Evolutionary conservation across 2,797 vertebrate genomes (phyloP), one percentile per base, ranked within the genome.

Genomic region (Vultur gryphus): DNA sequence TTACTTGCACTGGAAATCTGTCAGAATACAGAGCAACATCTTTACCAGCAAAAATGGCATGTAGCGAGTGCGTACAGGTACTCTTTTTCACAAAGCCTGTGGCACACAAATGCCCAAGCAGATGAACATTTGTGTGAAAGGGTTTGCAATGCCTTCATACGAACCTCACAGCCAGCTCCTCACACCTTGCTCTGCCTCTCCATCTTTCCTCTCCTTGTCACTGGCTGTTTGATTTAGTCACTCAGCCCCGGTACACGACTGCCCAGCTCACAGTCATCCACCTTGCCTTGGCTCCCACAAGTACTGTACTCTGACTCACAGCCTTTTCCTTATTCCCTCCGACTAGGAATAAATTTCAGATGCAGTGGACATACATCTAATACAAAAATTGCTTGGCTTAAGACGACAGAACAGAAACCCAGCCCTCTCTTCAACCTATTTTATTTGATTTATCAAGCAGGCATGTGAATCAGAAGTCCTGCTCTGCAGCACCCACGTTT

Each of bases 41-140:
- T 80, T 90, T 24, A 61, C 46, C 39, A 78, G 65, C 37, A 67
- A 43, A 77, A 75, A 7, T 1, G 4, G 52, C 54, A 76, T 21
- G 10, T 17, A 58, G 18, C 1, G 1, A 19, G 20, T 2, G 7
- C 0, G 0, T 7, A 18, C 28, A 31, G 49, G 54, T 8, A 9
- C 5, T 28, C 43, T 23, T 29, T 41, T 24, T 9, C 64, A 7
- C 44, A 29, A 5, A 0, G 7, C 52, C 44, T 6, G 35, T 6
- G 20, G 67, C n/a, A 20, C 28, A 9, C 39, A 25, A 67, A 57
- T 6, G 16, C 37, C n/a, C 33, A 26, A 35, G 24, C 58, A 65
- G 57, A 81, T 23, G 18, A 71, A 23, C 0, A 14, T 26, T 7
- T 21, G 8, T 13, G 24, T 31, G 58, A 46, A 71, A 31, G 43